phyloP scores from a whole-genome alignment of 1,140 invertebrate genomes.

The Hyles euphorbiae region DNA sequence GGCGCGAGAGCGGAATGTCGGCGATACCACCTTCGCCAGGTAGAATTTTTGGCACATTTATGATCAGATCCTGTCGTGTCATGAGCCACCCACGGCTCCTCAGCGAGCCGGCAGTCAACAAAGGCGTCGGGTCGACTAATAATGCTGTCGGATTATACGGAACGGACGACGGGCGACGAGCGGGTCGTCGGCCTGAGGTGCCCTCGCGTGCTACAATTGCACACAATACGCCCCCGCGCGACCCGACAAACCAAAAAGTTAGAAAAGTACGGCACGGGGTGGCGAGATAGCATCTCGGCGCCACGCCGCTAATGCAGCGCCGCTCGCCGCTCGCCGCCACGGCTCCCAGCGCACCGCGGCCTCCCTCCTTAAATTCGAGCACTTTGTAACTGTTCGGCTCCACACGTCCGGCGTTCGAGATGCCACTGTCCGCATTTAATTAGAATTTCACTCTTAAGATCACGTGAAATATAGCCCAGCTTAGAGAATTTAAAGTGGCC shows the following conservation, averaged over 20 bases:
- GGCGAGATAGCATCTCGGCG: slow-evolving; percentile 59
- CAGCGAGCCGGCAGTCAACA: slow-evolving; percentile 70
- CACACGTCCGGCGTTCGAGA: slow-evolving; percentile 39
- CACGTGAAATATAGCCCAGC: slow-evolving; percentile 60
- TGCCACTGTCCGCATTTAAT: slow-evolving; percentile 53
- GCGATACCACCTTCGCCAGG: slow-evolving; percentile 57
- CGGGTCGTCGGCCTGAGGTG: slow-evolving; percentile 59
- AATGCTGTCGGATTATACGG: slow-evolving; percentile 68
- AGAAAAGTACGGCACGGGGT: slow-evolving; percentile 58
- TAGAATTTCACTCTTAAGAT: slow-evolving; percentile 56
- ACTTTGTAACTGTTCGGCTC: slow-evolving; percentile 46
- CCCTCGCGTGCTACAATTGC: slow-evolving; percentile 69
- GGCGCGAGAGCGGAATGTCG: slow-evolving; percentile 64
- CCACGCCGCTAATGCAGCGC: slow-evolving; percentile 31
- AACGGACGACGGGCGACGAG: slow-evolving; percentile 33
- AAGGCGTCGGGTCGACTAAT: slow-evolving; percentile 63
- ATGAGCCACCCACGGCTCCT: slow-evolving; percentile 69
- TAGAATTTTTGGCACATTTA: slow-evolving; percentile 72
- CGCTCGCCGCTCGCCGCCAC: slow-evolving; percentile 19
- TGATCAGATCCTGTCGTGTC: slow-evolving; percentile 69
- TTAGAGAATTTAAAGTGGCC: slow-evolving; percentile 50
- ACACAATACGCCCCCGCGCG: slow-evolving; percentile 62
- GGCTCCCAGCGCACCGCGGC: slow-evolving; percentile 7
- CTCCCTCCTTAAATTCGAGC: slow-evolving; percentile 39
- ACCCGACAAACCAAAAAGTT: slow-evolving; percentile 63